Conservation (phyloP, 2,888 invertebrate genomes). For the Dolichopus griseipennis region DNA sequence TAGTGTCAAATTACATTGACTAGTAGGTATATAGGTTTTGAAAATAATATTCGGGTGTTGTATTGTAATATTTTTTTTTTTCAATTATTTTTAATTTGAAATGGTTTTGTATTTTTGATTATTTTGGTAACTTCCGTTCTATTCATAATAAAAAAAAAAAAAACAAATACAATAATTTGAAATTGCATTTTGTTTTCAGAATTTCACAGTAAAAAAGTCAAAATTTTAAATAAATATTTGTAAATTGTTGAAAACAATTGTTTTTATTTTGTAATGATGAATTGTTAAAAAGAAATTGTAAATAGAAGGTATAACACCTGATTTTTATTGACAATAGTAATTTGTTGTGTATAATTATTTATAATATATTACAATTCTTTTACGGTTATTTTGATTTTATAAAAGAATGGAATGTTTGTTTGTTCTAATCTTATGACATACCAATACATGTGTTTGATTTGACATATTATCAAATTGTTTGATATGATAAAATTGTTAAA, state of each 20-base stretch:
- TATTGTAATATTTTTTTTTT: not conserved
- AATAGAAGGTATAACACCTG: not conserved
- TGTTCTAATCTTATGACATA: no score
- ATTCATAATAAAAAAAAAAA: not conserved
- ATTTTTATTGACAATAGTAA: not conserved
- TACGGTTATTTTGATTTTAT: no score
- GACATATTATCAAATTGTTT: no score
- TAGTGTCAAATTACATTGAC: no score
- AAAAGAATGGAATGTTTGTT: no score
- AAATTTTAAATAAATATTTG: constrained; percentile 7
- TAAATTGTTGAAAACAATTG: constrained; percentile 3
- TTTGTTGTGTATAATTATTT: not conserved
- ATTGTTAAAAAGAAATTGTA: no score
- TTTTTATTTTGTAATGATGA: not conserved
- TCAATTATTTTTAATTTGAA: not conserved
- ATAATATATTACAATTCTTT: not conserved
- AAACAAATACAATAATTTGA: not conserved
- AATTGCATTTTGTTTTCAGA: not conserved
- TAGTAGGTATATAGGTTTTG: no score
- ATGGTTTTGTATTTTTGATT: not conserved
- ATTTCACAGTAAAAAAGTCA: constrained; percentile 3
- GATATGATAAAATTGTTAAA: no score
- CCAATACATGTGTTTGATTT: no score
- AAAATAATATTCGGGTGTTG: not conserved
- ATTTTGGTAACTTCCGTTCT: not conserved